A percentile compares a stretch with the other conserved stretches of the same genome.
These are phyloP conservation scores for Amiota mariae DNA, from an alignment of 2,888 invertebrate genomes.

Conservation along the genomic window DNA sequence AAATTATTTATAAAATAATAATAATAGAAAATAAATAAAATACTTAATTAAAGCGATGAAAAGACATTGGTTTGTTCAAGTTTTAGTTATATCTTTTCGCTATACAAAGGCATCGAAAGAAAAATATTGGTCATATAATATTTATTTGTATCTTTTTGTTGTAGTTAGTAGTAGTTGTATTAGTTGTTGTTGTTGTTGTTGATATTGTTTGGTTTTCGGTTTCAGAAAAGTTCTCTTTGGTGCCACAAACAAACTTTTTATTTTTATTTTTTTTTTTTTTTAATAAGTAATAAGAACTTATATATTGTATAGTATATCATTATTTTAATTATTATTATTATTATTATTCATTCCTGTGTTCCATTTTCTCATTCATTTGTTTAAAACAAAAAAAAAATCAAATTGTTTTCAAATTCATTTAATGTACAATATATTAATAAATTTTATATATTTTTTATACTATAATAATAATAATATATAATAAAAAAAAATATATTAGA, in stretches of 20 bases:
- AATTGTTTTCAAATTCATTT: conserved; percentile 5
- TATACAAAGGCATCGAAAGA: conserved; percentile 32
- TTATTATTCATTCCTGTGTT: no score
- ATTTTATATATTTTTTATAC: neutral
- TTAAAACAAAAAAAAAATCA: neutral
- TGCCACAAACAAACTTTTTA: conserved; percentile 76
- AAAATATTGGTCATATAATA: no score
- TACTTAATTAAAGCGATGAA: conserved; percentile 29
- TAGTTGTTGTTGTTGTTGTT: conserved; percentile 25
- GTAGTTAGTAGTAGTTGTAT: conserved; percentile 11
- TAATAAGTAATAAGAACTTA: no score
- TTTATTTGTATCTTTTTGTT: no score
- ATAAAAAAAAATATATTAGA: conserved; percentile 20
- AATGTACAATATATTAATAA: conserved; percentile 1
- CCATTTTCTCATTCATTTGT: neutral
- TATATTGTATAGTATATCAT: no score
- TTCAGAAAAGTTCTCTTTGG: conserved; percentile 83
- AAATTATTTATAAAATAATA: conserved; percentile 17
- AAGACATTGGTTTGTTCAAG: conserved; percentile 46
- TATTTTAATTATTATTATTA: neutral
- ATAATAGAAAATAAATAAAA: neutral
- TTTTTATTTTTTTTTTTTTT: no score
- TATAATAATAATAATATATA: conserved; percentile 29
- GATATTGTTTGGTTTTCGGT: conserved; percentile 70
- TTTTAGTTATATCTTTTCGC: conserved; percentile 38